Base-by-base conservation (phyloP, 2,113 vertebrate species). In the Leucosticte australis region DNA sequence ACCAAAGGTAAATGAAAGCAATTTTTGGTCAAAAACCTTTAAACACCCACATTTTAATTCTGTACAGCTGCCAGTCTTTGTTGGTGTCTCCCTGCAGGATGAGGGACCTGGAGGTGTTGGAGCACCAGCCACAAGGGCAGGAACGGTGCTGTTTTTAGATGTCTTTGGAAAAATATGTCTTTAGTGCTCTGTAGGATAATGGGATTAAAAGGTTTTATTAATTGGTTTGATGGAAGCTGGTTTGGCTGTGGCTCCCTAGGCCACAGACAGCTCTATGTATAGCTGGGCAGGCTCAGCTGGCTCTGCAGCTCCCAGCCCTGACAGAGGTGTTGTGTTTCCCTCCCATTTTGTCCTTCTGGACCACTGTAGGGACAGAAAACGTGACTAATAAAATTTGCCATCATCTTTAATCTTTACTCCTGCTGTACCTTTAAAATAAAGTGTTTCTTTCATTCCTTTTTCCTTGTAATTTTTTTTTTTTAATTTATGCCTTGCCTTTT, bases 341-440 rank as follows among this genome's bases (percentile, higher is more conserved):
- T 77, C 31, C 37, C 24, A 17, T 26, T 68, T 59, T 57, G 82
- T 83, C 92, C 82, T 97, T 83, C 87, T 56, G 24, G 56, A 49
- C 53, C 13, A 24, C 65, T 92, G 53, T 64, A 75, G 74, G 85
- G 84, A 87, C 63, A 92, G 68, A 95, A 65, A 79, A 57, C n/a
- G 50, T 70, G 64, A 49, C 74, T 94, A 81, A 37, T 68, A 49
- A 41, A 35, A 52, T 52, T 55, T 85, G 41, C 33, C 47, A 56
- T 70, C 23, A 55, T 28, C 73, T 92, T 68, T 60, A 94, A 85
- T 84, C 22, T 91, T 87, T 83, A 69, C 31, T 91, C 28, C 71
- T 17, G 17, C 82, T 4, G 3, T 81, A 44, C 56, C 75, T 92
- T 94, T 94, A 90, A 95, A 96, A 90, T 13, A 60, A 69, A 57